Evolutionary conservation across 1,140 invertebrate genomes (phyloP).

Genomic region (Caenorhabditis brenneri): DNA sequence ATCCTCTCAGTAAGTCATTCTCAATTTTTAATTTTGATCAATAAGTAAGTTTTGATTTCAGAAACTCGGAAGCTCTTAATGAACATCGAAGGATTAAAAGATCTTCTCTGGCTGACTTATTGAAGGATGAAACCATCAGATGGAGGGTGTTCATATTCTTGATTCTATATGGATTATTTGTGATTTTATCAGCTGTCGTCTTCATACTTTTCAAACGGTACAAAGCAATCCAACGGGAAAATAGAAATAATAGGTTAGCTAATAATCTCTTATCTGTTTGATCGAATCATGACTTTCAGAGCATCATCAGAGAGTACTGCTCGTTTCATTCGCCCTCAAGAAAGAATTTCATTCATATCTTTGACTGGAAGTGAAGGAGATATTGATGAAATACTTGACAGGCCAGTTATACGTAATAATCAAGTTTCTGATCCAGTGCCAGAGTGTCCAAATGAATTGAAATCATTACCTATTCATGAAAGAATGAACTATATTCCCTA

Average conservation of each 20-base stretch:
- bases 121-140: not conserved
- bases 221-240: not conserved
- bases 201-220: not conserved
- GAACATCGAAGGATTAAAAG: not conserved
- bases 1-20: not conserved
- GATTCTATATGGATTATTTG: not conserved
- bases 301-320: too few relatives aligned
- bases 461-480: not conserved
- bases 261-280: too few relatives aligned
- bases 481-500: not conserved
- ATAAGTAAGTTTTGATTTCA: not conserved
- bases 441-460: not conserved
- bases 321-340: too few relatives aligned
- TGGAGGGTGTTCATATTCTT: not conserved
- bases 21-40: not conserved
- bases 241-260: not conserved
- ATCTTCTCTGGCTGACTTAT: not conserved
- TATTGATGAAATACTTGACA: too few relatives aligned
- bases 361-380: too few relatives aligned
- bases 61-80: not conserved
- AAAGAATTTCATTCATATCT: too few relatives aligned
- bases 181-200: not conserved
- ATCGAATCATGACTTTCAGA: too few relatives aligned
- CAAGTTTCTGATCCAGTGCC: not conserved
- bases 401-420: too few relatives aligned